A percentile compares a stretch with the other conserved stretches of the same genome.
Evolutionary conservation across 2,888 invertebrate species (phyloP).

Genomic region (Aphrophora alni): DNA sequence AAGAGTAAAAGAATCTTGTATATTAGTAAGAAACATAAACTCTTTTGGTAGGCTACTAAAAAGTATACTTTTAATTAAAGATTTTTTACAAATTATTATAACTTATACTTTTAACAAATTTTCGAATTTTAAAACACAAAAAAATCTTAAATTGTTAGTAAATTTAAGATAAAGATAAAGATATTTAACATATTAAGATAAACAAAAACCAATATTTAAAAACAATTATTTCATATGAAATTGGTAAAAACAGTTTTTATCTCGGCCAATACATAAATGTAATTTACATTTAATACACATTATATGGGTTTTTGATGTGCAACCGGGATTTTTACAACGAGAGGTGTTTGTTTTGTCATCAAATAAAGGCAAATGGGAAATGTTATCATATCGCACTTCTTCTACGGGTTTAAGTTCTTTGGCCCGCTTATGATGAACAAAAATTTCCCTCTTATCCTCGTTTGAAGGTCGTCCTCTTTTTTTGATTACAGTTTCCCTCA

Average conservation of each 20-base stretch:
- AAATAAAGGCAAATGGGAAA: neutral
- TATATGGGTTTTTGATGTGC: neutral
- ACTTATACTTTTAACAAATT: too few relatives aligned
- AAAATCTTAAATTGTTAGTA: neutral
- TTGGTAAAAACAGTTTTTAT: neutral
- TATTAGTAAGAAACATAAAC: neutral
- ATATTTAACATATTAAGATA: neutral
- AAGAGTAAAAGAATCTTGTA: too few relatives aligned
- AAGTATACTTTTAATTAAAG: neutral
- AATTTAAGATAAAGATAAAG: neutral
- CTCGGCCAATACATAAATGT: neutral
- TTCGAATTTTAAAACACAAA: too few relatives aligned
- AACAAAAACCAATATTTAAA: neutral
- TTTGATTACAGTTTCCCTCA: neutral
- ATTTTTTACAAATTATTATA: neutral
- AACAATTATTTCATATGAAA: neutral
- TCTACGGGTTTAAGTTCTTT: too few relatives aligned
- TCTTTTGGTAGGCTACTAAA: neutral
- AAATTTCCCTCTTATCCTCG: neutral
- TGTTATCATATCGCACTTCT: neutral
- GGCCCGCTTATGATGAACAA: neutral
- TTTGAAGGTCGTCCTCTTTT: slow-evolving; percentile 25
- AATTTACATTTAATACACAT: neutral
- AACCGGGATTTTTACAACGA: too few relatives aligned
- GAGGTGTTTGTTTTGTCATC: too few relatives aligned